Base-by-base conservation (phyloP, 2,113 vertebrate genomes). In the Narcine bancroftii region DNA sequence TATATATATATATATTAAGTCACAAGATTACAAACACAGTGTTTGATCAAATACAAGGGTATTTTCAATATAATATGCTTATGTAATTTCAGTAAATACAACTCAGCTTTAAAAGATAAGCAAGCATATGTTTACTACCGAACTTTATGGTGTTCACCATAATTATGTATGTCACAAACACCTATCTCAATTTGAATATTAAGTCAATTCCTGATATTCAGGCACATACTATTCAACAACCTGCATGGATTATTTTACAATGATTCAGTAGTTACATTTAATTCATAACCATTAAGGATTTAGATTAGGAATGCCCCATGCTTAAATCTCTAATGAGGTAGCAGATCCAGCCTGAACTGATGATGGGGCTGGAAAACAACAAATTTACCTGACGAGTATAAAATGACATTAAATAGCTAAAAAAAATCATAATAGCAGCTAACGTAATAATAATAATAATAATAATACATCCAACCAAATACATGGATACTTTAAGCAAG, bases 1-100 rank as follows among this genome's bases (percentile, higher is more conserved):
- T n/a, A n/a, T n/a, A n/a, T 77, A n/a, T 42, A 92, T 45, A 45
- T 83, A 56, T 45, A 24, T n/a, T 60, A 56, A 69, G 47, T 92
- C 66, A 65, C 1, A 56, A 42, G 45, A 77, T n/a, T 47, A 53
- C 72, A 77, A 4, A 0, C 42, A n/a, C 63, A 39, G 24, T 63
- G 10, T 73, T 4, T 39, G 2, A 73, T 17, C 6, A 29, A 89
- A 21, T 65, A 65, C 42, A 91, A 66, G 45, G 66, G 24, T 91
- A 69, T 60, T 91, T 91, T 69, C 5, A 91, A 60, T 24, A 33
- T 39, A 63, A 91, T 33, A 87, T 15, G 15, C 2, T 87, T 87
- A 0, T n/a, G 13, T 11, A 83, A 83, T 83, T 83, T 26, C 29
- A 83, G 47, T 60, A 60, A 87, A 60, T 39, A 53, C 56, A 85